These are phyloP conservation scores for Microvelia longipes DNA, from an alignment of 1,140 invertebrate species.

Conservation along the genomic window DNA sequence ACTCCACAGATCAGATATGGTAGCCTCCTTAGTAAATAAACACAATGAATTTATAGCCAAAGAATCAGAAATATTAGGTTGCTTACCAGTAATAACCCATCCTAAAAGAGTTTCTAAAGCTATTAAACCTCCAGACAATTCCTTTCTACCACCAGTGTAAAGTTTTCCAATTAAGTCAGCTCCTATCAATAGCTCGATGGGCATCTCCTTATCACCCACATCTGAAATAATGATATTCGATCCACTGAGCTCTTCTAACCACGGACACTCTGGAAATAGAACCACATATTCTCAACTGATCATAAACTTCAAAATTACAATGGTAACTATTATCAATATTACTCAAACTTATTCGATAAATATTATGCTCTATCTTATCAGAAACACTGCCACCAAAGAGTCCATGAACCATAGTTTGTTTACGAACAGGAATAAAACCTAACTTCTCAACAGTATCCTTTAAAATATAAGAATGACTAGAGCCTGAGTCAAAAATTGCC, in stretches of 20 bases:
- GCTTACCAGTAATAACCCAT: background rate
- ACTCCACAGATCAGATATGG: background rate
- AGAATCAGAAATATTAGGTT: background rate
- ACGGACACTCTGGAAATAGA: background rate
- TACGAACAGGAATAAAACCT: background rate
- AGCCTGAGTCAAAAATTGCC: background rate
- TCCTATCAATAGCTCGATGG: constrained; percentile 5
- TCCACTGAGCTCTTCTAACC: constrained; percentile 2
- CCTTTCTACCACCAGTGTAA: background rate
- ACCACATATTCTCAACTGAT: background rate
- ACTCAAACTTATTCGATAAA: background rate
- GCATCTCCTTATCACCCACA: background rate
- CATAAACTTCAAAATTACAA: constrained; percentile 3
- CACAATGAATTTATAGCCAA: background rate
- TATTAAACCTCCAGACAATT: background rate
- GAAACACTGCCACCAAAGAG: background rate
- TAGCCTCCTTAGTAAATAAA: background rate
- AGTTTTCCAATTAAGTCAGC: constrained; percentile 5
- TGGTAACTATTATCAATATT: background rate
- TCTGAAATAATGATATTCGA: background rate
- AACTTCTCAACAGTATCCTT: background rate
- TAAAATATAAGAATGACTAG: background rate
- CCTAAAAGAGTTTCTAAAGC: background rate
- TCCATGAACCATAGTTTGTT: background rate
- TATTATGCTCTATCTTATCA: background rate